Evolutionary conservation across 2,888 invertebrate species (phyloP), one percentile per base, ranked within the genome.

Genomic region (Dasysyrphus albostriatus): DNA sequence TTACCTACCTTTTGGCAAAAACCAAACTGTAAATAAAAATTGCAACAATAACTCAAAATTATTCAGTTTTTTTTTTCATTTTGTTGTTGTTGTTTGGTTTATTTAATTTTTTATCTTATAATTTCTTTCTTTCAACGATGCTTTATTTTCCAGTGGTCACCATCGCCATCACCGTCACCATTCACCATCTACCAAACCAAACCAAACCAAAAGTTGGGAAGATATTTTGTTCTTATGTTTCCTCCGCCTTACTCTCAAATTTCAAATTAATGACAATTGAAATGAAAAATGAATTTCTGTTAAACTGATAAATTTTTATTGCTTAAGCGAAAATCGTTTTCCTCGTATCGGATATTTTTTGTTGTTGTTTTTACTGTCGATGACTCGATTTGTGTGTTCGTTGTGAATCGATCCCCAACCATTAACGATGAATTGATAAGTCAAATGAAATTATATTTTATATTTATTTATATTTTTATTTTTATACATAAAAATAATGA

Each of bases 221-320:
- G 32, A 54, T 39, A 74, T 63, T 42, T 24, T 24, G n/a, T n/a
- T 42, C 16, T 29, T 47, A 34, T 37, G 14, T 42, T 67, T 19
- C 37, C 5, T 10, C 29, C 44, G 29, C 49, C 54, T 61, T 56
- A 42, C 73, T 85, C 82, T 85, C 85, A 77, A 77, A 78, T 85
- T 85, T 85, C 85, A 85, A 85, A 85, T 85, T 85, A 85, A 85
- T 85, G 85, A 85, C 82, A 85, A 78, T 70, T 78, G 82, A 78
- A 77, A 82, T 85, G 69, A 82, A 51, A 85, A 85, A 85, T 85
- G 85, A 85, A 58, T 85, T 82, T 77, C 77, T 70, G 82, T 70
- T 77, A 74, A 85, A 77, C 69, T 85, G 85, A 85, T 82, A 77
- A 85, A 85, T 82, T 85, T 82, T 77, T 85, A 82, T 82, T 69